phyloP scores from a whole-genome alignment of 1,140 invertebrate genomes.

The Metopolophium dirhodum region DNA sequence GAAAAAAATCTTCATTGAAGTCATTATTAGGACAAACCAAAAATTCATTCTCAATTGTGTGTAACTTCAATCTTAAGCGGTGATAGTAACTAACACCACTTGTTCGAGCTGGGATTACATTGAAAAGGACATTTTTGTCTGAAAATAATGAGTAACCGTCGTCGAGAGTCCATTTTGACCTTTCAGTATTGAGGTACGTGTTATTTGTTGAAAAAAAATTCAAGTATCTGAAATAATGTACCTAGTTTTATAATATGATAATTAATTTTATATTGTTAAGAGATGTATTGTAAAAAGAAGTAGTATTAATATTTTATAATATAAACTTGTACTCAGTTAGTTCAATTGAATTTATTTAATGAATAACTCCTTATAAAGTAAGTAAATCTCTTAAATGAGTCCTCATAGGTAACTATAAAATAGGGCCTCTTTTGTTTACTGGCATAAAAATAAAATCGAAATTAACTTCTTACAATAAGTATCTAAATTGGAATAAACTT shows the following conservation, averaged over 20 bases:
- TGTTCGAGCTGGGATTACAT: neutral
- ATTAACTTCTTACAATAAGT: no score
- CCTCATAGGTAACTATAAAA: no score
- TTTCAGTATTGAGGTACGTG: neutral
- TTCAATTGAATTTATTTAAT: no score
- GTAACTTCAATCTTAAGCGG: neutral
- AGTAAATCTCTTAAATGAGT: no score
- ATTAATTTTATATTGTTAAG: no score
- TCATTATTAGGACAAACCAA: neutral
- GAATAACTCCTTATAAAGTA: no score
- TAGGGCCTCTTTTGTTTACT: no score
- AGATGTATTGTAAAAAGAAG: no score
- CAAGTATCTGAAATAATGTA: neutral
- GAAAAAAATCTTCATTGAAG: neutral
- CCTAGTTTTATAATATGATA: no score
- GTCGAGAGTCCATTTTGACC: neutral
- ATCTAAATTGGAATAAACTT: no score
- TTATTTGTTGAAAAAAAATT: constrained; percentile 18
- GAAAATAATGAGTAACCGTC: neutral
- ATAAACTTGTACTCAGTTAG: neutral
- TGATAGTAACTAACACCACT: constrained; percentile 9
- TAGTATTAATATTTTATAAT: neutral
- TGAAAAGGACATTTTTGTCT: neutral
- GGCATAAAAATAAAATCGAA: no score
- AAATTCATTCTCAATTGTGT: neutral